Percentiles rank a stretch among this genome's conserved stretches.
Evolutionary conservation across 2,113 vertebrate species (phyloP).

Genomic region (Calidris pygmaea): DNA sequence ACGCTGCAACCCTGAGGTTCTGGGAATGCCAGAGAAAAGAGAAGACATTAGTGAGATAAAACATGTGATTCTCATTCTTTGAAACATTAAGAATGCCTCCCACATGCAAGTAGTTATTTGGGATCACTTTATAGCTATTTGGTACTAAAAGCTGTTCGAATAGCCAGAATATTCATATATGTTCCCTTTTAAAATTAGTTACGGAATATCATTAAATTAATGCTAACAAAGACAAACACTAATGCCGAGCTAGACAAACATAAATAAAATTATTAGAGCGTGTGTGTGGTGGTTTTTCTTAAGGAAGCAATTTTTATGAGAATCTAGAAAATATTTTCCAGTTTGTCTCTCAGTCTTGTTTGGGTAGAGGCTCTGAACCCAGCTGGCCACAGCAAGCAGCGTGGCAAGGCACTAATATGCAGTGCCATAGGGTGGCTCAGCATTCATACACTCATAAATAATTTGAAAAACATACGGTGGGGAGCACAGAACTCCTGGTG

Average conservation of each 20-base stretch:
- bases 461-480: not conserved
- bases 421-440: not conserved
- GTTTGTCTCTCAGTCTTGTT: not conserved
- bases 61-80: not conserved
- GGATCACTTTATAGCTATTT: not conserved
- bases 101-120: not conserved
- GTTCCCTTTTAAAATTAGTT: not conserved
- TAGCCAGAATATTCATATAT: not conserved
- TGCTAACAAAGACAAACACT: not conserved
- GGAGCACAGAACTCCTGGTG: not conserved
- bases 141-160: not conserved
- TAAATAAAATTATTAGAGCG: not conserved
- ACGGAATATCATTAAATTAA: not conserved
- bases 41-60: not conserved
- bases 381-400: not conserved
- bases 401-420: not conserved
- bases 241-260: not conserved
- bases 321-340: not conserved
- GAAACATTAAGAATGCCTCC: not conserved
- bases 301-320: not conserved
- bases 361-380: not conserved
- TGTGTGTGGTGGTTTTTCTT: not conserved
- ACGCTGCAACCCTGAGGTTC: not conserved
- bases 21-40: not conserved
- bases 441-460: not conserved